Conservation (phyloP, 2,113 vertebrate species). For the Paracanthobrama guichenoti region DNA sequence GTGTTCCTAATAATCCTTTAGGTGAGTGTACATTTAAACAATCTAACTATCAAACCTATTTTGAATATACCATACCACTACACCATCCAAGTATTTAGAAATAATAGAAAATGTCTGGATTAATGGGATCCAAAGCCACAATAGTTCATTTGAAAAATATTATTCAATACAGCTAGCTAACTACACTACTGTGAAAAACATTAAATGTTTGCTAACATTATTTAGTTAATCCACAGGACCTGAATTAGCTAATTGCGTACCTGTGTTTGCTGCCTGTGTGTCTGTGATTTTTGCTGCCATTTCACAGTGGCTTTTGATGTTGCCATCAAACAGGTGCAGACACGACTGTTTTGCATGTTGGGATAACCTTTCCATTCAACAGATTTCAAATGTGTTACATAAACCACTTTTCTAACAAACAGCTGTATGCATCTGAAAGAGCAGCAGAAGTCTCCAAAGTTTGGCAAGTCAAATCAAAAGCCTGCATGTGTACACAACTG, state of each 20-base stretch:
- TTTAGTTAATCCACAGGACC: conserved; percentile 16
- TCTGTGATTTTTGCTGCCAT: conserved; percentile 10
- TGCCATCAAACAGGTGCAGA: conserved; percentile 22
- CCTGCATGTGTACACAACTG: neutral
- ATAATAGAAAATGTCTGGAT: neutral
- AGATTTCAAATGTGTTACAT: neutral
- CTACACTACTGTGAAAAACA: neutral
- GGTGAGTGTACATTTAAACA: neutral
- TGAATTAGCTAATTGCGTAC: conserved; percentile 20
- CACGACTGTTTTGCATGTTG: neutral
- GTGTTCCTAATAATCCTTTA: no score
- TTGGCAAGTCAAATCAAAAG: neutral
- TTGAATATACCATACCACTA: neutral
- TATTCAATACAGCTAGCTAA: neutral
- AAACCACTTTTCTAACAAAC: neutral
- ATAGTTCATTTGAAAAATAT: neutral
- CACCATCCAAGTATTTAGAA: neutral
- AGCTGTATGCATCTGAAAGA: neutral
- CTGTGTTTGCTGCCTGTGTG: neutral
- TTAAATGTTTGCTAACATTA: conserved; percentile 8
- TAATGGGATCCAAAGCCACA: neutral
- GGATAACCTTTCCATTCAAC: neutral
- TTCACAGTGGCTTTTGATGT: neutral
- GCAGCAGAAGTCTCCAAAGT: neutral
- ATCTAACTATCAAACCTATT: neutral